Conservation (phyloP, 2,888 invertebrate species). For the Melinaea marsaeus region DNA sequence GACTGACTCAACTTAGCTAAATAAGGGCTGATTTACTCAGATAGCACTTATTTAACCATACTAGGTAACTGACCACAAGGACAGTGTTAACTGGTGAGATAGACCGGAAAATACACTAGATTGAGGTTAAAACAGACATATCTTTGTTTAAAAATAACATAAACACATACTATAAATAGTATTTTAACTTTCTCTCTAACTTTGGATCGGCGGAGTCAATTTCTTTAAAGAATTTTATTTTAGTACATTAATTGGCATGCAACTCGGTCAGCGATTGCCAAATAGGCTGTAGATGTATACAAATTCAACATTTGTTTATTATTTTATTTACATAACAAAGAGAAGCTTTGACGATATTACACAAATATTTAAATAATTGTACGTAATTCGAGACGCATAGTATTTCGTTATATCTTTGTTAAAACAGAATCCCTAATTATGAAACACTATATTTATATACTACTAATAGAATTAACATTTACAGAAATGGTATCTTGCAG, state of each 20-base stretch:
- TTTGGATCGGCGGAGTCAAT: slow-evolving; percentile 21
- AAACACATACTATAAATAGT: slow-evolving; percentile 3
- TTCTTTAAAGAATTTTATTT: slow-evolving; percentile 33
- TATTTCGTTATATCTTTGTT: slow-evolving; percentile 4
- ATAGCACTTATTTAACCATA: slow-evolving; percentile 62
- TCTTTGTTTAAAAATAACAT: background rate
- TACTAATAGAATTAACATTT: background rate
- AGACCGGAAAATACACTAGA: slow-evolving; percentile 58
- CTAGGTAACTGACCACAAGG: slow-evolving; percentile 51
- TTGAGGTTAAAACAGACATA: slow-evolving; percentile 33
- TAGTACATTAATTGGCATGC: slow-evolving; percentile 41
- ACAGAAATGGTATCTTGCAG: background rate
- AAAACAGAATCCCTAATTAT: background rate
- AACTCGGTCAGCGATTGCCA: slow-evolving; percentile 38
- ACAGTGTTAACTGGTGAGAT: slow-evolving; percentile 55
- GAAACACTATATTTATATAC: background rate
- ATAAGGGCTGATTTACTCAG: slow-evolving; percentile 66
- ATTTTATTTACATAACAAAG: slow-evolving; percentile 31
- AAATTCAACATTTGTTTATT: slow-evolving; percentile 33
- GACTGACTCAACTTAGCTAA: slow-evolving; percentile 60
- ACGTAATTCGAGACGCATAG: slow-evolving; percentile 8
- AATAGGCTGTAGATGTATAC: slow-evolving; percentile 37
- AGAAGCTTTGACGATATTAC: slow-evolving; percentile 12
- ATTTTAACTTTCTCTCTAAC: slow-evolving; percentile 16
- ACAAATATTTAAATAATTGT: slow-evolving; percentile 4